Conservation (phyloP, 2,888 invertebrate genomes). For the Ptychoptera contaminata region DNA sequence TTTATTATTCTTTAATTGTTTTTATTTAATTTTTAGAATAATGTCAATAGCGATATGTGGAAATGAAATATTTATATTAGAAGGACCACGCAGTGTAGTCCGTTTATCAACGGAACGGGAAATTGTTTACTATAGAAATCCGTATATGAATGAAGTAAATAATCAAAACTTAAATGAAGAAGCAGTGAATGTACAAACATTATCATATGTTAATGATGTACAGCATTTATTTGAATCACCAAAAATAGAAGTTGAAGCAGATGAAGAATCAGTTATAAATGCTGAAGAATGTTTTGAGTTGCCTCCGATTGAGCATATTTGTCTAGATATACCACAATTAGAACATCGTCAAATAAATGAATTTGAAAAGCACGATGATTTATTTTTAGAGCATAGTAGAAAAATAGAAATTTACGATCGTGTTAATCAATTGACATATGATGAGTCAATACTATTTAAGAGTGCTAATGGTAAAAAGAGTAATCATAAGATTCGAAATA, state of each 20-base stretch:
- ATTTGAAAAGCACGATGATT: constrained; percentile 6
- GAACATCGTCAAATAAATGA: background rate
- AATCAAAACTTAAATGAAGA: constrained; percentile 16
- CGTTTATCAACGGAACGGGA: constrained; percentile 65
- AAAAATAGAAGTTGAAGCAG: constrained; percentile 24
- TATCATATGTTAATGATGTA: constrained; percentile 27
- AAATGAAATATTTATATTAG: constrained; percentile 64
- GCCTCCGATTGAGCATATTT: constrained; percentile 40
- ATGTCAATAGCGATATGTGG: constrained; percentile 22
- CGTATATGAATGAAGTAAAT: background rate
- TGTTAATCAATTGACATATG: constrained; percentile 56
- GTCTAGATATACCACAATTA: constrained; percentile 26
- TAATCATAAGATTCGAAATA: constrained; percentile 10
- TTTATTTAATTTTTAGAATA: constrained; percentile 19
- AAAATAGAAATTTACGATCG: constrained; percentile 51
- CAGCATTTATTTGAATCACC: constrained; percentile 27
- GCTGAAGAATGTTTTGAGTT: constrained; percentile 65
- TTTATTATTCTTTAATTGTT: no score
- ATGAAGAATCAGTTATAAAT: constrained; percentile 34
- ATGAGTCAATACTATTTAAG: constrained; percentile 50
- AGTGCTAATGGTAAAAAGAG: constrained; percentile 32
- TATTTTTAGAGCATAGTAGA: constrained; percentile 20
- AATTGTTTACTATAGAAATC: constrained; percentile 4
- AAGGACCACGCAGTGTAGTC: constrained; percentile 60
- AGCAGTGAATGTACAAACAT: constrained; percentile 32